A percentile compares a stretch with the other conserved stretches of the same genome.
Evolutionary conservation across 2,888 invertebrate species (phyloP).

Genomic region (Drosophila borborema): DNA sequence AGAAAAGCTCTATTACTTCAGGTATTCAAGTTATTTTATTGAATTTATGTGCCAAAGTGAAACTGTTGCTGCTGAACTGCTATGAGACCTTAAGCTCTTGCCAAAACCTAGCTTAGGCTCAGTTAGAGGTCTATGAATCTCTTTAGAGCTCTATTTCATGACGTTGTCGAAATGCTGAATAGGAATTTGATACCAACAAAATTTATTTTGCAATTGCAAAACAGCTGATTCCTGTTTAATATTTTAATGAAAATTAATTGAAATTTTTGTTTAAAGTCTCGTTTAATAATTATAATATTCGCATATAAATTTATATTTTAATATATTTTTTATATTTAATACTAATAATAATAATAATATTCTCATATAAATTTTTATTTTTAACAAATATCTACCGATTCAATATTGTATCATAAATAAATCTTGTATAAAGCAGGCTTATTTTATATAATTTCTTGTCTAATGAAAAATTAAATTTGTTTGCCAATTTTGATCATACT

Average conservation of each 20-base stretch:
- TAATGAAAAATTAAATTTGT: not conserved
- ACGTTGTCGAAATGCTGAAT: too few species aligned
- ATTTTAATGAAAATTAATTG: too few species aligned
- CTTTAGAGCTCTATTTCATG: too few species aligned
- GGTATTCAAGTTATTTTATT: not conserved
- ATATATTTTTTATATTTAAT: not conserved
- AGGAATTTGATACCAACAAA: too few species aligned
- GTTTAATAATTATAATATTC: too few species aligned
- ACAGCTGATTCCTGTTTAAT: too few species aligned
- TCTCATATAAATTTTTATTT: not conserved
- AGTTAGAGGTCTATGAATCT: not conserved
- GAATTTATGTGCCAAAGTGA: not conserved
- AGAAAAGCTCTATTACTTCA: not conserved
- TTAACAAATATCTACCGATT: not conserved
- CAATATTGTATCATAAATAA: not conserved
- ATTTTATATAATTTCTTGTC: not conserved
- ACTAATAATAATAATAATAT: too few species aligned
- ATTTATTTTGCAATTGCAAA: too few species aligned
- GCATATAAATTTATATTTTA: too few species aligned
- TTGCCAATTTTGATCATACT: not conserved
- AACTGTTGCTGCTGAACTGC: not conserved
- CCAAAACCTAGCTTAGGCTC: not conserved
- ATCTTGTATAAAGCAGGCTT: not conserved
- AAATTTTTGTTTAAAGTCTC: too few species aligned
- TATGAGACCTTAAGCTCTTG: not conserved